Percentiles rank a stretch among this genome's conserved stretches.
Evolutionary conservation across 2,797 vertebrate species (phyloP).

Genomic region (Prunella strophiata): DNA sequence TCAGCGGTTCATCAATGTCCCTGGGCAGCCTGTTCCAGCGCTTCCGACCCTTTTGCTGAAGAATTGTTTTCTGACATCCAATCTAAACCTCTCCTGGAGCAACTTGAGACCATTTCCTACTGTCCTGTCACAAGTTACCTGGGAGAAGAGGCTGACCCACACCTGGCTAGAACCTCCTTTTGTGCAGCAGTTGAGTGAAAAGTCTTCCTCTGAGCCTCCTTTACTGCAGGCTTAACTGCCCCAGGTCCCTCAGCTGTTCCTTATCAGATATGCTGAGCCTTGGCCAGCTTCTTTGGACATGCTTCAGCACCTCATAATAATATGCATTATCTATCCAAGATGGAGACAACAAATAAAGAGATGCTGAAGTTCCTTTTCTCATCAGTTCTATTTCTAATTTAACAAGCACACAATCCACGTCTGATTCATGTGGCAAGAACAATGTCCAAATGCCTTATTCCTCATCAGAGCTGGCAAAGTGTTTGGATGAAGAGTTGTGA

Average conservation of each 20-base stretch:
- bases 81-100: neutral
- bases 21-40: neutral
- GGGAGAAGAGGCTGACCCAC: neutral
- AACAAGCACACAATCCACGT: neutral
- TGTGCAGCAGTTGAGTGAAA: neutral
- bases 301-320: neutral
- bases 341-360: neutral
- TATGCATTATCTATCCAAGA: too few species aligned
- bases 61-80: neutral
- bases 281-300: neutral
- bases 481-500: neutral
- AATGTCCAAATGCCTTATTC: neutral
- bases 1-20: neutral
- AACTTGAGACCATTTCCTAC: neutral
- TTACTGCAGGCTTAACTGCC: neutral
- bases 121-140: neutral
- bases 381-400: neutral
- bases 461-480: neutral
- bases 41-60: neutral
- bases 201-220: neutral
- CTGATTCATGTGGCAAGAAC: neutral
- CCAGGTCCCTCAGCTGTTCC: neutral
- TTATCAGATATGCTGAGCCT: neutral
- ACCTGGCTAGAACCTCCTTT: neutral
- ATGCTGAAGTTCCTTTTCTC: neutral